Conservation (phyloP, 1,140 invertebrate species). For the Coelopa frigida region DNA sequence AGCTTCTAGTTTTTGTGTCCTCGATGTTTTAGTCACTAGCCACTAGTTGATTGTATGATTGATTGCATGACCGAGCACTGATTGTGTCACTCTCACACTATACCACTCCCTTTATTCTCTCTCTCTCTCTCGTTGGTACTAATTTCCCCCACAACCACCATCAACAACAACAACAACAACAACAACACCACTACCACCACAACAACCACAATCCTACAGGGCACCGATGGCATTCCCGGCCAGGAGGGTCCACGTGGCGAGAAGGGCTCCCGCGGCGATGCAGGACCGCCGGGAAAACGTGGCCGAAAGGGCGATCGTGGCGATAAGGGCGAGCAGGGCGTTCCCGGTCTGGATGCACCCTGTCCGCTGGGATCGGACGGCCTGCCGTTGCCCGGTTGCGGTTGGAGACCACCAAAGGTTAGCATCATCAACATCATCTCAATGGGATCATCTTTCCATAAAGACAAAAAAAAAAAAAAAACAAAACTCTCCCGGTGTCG, state of each 20-base stretch:
- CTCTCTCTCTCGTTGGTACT: not conserved
- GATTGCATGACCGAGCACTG: too few relatives aligned
- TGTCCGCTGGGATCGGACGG: slow-evolving; percentile 92
- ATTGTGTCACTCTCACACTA: too few relatives aligned
- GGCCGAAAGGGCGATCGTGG: slow-evolving; percentile 86
- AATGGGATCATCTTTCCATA: too few relatives aligned
- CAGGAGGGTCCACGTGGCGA: slow-evolving; percentile 75
- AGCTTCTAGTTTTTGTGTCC: too few relatives aligned
- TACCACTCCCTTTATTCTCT: slow-evolving; percentile 4
- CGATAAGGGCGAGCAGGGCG: slow-evolving; percentile 82
- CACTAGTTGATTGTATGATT: too few relatives aligned
- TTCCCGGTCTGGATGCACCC: slow-evolving; percentile 92
- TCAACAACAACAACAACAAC: too few relatives aligned
- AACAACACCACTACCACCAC: too few relatives aligned
- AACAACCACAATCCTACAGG: slow-evolving; percentile 50
- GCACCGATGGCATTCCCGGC: slow-evolving; percentile 86
- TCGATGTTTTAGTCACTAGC: too few relatives aligned
- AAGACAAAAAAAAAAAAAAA: too few relatives aligned
- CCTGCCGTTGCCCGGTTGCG: slow-evolving; percentile 87
- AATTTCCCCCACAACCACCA: not conserved
- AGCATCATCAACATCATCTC: slow-evolving; percentile 30
- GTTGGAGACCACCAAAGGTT: slow-evolving; percentile 83
- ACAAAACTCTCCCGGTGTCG: not conserved
- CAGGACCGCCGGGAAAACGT: slow-evolving; percentile 77
- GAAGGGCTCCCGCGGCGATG: slow-evolving; percentile 78